A percentile compares a stretch with the other conserved stretches of the same genome.
phyloP scores from a whole-genome alignment of 2,888 invertebrate species.

The Ctenicera cuprea region DNA sequence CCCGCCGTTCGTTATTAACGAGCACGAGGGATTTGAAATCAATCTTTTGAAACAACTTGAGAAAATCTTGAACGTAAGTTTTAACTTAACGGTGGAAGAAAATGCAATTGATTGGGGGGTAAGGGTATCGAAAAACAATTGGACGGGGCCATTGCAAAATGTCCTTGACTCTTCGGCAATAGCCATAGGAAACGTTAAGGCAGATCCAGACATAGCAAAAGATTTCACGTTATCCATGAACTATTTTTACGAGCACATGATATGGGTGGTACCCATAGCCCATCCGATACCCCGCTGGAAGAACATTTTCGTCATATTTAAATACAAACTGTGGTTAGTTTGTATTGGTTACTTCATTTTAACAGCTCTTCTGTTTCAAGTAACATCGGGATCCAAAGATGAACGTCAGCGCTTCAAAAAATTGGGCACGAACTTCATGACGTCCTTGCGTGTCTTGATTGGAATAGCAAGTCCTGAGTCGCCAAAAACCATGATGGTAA shows the following conservation, averaged over 20 bases:
- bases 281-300: slow-evolving; percentile 73
- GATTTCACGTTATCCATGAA: slow-evolving; percentile 75
- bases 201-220: slow-evolving; percentile 76
- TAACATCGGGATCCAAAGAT: slow-evolving; percentile 32
- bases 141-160: slow-evolving; percentile 74
- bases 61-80: slow-evolving; percentile 56
- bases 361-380: slow-evolving; percentile 51
- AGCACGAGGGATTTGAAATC: slow-evolving; percentile 59
- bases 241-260: slow-evolving; percentile 76
- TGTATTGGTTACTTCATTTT: slow-evolving; percentile 69
- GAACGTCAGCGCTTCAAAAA: slow-evolving; percentile 44
- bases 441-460: slow-evolving; percentile 69
- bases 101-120: slow-evolving; percentile 73
- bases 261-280: slow-evolving; percentile 77
- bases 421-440: slow-evolving; percentile 53
- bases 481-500: slow-evolving; percentile 73
- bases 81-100: slow-evolving; percentile 67
- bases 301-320: slow-evolving; percentile 74
- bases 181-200: slow-evolving; percentile 77
- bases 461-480: slow-evolving; percentile 74
- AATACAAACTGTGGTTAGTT: slow-evolving; percentile 73
- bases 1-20: slow-evolving; percentile 61
- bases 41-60: slow-evolving; percentile 56
- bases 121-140: slow-evolving; percentile 69
- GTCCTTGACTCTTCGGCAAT: slow-evolving; percentile 72